phyloP scores from a whole-genome alignment of 2,113 vertebrate species.

The Empidonax alnorum region DNA sequence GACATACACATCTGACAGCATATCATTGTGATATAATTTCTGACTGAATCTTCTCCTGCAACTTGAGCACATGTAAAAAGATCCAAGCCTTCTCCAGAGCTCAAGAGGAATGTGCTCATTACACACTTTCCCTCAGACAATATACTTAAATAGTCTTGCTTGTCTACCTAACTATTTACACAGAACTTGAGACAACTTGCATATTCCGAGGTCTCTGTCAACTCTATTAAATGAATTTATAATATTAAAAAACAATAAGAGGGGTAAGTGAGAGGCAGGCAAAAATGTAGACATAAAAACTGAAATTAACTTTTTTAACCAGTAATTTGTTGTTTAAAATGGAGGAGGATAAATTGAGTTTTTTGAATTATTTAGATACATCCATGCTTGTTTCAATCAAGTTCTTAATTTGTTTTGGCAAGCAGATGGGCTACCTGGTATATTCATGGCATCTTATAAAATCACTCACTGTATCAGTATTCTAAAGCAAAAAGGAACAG shows the following conservation, averaged over 20 bases:
- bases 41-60: neutral
- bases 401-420: neutral
- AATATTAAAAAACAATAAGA: neutral
- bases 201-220: neutral
- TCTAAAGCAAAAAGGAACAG: conserved; percentile 30
- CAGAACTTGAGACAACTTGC: neutral
- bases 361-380: neutral
- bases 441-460: neutral
- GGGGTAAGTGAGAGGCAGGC: neutral
- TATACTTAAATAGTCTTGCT: neutral
- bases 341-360: neutral
- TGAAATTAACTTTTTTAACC: neutral
- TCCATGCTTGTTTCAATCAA: neutral
- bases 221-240: neutral
- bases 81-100: neutral
- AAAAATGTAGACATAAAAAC: neutral
- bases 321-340: neutral
- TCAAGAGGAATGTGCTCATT: neutral
- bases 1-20: neutral
- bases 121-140: neutral
- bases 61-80: neutral
- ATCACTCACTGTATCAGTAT: neutral
- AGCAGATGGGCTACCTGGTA: neutral
- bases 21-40: neutral
- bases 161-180: neutral